phyloP scores from a whole-genome alignment of 2,113 vertebrate species.

The Microtus ochrogaster region DNA sequence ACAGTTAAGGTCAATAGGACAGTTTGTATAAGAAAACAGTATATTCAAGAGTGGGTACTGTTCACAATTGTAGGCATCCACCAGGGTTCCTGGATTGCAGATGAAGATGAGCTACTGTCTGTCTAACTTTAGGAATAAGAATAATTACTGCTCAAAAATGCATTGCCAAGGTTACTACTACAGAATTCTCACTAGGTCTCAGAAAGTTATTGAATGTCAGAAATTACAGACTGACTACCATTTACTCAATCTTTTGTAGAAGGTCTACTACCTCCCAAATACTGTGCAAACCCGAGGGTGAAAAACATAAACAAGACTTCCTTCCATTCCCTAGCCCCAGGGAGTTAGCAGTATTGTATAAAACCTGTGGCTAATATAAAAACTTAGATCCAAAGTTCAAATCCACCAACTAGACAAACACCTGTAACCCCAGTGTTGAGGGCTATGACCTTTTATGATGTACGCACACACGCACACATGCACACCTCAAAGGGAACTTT shows the following conservation, averaged over 20 bases:
- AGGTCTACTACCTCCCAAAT: not conserved
- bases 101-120: not conserved
- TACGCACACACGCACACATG: not conserved
- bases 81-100: too few species aligned
- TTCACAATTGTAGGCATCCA: not conserved
- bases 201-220: not conserved
- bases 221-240: not conserved
- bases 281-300: not conserved
- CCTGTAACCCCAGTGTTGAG: not conserved
- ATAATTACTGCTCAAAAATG: not conserved
- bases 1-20: not conserved
- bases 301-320: not conserved
- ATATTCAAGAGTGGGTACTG: not conserved
- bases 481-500: not conserved
- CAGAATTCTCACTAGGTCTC: not conserved
- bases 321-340: too few species aligned
- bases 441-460: not conserved
- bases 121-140: slow-evolving; percentile 5
- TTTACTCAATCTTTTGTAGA: not conserved
- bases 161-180: not conserved
- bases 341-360: not conserved
- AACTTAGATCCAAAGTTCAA: not conserved
- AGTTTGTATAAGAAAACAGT: not conserved
- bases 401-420: not conserved
- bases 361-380: not conserved